Conservation (phyloP, 2,113 vertebrate genomes). For the Macquaria australasica region DNA sequence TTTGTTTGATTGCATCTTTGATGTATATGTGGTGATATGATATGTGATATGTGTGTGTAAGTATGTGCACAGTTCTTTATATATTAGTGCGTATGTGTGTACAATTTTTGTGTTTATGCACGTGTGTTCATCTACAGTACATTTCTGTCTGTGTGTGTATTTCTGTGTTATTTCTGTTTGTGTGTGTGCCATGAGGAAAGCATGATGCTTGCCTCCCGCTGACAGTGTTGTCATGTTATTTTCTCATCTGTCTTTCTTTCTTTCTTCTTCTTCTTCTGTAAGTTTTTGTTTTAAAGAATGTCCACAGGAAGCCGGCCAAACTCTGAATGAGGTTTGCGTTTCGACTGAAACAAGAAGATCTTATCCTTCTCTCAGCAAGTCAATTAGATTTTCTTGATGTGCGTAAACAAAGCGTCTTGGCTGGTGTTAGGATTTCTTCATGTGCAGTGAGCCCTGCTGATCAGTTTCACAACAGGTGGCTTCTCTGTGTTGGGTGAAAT, state of each 20-base stretch:
- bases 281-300: not conserved
- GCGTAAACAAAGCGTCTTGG: not conserved
- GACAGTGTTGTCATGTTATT: not conserved
- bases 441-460: not conserved
- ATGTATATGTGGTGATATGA: not conserved
- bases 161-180: not conserved
- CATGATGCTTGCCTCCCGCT: not conserved
- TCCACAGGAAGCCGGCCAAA: not conserved
- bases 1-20: not conserved
- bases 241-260: not conserved
- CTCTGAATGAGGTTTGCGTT: not conserved
- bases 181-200: not conserved
- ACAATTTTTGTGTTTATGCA: not conserved
- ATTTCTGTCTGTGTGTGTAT: not conserved
- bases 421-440: not conserved
- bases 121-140: not conserved
- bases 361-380: not conserved
- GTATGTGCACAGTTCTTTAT: not conserved
- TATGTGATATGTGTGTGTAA: not conserved
- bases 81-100: not conserved
- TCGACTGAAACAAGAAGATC: not conserved
- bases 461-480: slow-evolving; percentile 41
- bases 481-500: not conserved
- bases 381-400: not conserved
- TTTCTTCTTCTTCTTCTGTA: not conserved